phyloP scores from a whole-genome alignment of 2,888 invertebrate species.

The Eugnorisma glareosa region DNA sequence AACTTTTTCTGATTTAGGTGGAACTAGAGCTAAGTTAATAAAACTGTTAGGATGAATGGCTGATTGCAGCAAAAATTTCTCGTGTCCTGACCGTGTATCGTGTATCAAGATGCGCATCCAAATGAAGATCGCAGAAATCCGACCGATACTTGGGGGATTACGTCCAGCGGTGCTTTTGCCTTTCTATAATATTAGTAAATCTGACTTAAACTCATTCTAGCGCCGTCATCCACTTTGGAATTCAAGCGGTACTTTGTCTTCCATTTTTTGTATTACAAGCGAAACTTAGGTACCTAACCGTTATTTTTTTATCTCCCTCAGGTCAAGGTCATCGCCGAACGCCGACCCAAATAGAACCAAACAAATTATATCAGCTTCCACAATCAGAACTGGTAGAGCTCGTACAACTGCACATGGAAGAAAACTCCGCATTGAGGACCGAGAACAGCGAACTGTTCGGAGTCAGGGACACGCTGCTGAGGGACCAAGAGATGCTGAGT shows the following conservation, averaged over 20 bases:
- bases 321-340: conserved; percentile 81
- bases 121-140: background rate
- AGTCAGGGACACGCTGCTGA: conserved; percentile 94
- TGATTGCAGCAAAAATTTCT: background rate
- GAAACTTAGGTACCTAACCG: background rate
- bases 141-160: background rate
- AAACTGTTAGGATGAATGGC: background rate
- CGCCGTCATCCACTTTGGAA: background rate
- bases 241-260: background rate
- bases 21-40: background rate
- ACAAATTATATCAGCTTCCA: conserved; percentile 93
- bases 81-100: background rate
- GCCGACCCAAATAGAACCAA: conserved; percentile 92
- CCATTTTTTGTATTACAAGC: background rate
- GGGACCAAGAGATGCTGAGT: conserved; percentile 97
- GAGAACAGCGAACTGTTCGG: conserved; percentile 97
- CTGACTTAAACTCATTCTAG: background rate
- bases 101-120: background rate
- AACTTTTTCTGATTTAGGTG: background rate
- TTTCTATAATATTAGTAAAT: background rate
- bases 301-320: conserved; percentile 7
- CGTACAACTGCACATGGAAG: conserved; percentile 95
- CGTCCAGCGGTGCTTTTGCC: background rate
- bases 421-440: conserved; percentile 94
- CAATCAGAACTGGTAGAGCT: conserved; percentile 95